Base-by-base conservation (phyloP, 64 coral and sea anemone genomes). In the Trachythela sp. region DNA sequence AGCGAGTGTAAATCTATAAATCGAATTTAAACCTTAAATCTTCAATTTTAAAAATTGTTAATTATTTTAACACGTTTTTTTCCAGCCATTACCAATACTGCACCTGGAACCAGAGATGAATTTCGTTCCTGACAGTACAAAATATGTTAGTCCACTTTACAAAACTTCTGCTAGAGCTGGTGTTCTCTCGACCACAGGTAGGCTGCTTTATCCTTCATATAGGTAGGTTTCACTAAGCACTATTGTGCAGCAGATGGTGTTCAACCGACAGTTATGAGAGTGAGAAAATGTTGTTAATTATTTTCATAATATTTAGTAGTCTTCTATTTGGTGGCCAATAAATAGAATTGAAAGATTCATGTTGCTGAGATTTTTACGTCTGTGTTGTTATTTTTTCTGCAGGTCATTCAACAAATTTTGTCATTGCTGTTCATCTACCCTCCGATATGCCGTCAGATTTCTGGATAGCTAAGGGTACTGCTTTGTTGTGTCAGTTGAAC, bases 51-150 rank as follows among this genome's bases (percentile, higher is more conserved):
- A 22, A 40, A 36, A 15, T 85, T 43, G 1, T 11, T 2, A 31
- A 39, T 84, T 9, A 9, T 59, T 17, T 13, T 88, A 24, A n/a
- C 26, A 20, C 13, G 8, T 1, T 5, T 75, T 30, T 34, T 52
- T 31, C 0, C 15, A 99, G 96, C 89, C 89, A 40, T 92, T 94
- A 90, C 96, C 96, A 42, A 98, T 98, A 64, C 48, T 98, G 58
- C 95, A 98, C 49, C 94, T 98, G 95, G 95, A 98, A 36, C 95
- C 95, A 2, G 91, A 94, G 68, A 98, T 98, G 95, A 98, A 98
- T 89, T 93, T 92, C 41, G 90, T 89, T 36, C 95, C 95, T 39
- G 95, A 98, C 36, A 59, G 89, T 11, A 88, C 93, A 15, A 59
- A 87, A 33, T 98, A 98, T 68, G 94, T 87, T 29, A 83, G 88